Evolutionary conservation across 2,113 vertebrate species (phyloP).

Genomic region (Plecturocebus donacophilus): DNA sequence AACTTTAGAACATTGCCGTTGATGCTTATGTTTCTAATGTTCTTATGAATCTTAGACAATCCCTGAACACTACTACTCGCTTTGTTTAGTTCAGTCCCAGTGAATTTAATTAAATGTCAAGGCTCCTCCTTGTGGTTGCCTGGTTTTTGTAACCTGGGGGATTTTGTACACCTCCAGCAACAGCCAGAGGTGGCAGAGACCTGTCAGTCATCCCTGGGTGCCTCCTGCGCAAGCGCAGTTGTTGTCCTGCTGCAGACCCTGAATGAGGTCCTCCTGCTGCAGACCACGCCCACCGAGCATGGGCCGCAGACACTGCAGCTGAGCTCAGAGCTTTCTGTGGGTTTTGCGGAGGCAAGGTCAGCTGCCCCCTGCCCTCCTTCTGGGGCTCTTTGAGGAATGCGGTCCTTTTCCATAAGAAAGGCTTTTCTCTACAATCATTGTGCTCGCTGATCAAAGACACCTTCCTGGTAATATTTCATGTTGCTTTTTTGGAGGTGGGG

Average conservation of each 20-base stretch:
- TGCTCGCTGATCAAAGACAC: background rate
- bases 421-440: background rate
- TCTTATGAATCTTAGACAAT: background rate
- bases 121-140: background rate
- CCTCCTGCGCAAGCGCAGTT: background rate
- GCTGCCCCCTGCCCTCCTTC: background rate
- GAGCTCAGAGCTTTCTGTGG: background rate
- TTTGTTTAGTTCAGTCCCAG: background rate
- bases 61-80: background rate
- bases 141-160: background rate
- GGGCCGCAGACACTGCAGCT: background rate
- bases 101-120: background rate
- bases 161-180: background rate
- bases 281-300: background rate
- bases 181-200: background rate
- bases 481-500: background rate
- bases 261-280: rapidly evolving
- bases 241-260: no score
- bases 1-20: background rate
- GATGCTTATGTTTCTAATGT: background rate
- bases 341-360: background rate
- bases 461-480: background rate
- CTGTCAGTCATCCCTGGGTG: rapidly evolving
- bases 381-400: background rate
- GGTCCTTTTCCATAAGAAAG: background rate